Evolutionary conservation across 2,797 vertebrate species (phyloP).

Genomic region (Odontamblyopus rebecca): DNA sequence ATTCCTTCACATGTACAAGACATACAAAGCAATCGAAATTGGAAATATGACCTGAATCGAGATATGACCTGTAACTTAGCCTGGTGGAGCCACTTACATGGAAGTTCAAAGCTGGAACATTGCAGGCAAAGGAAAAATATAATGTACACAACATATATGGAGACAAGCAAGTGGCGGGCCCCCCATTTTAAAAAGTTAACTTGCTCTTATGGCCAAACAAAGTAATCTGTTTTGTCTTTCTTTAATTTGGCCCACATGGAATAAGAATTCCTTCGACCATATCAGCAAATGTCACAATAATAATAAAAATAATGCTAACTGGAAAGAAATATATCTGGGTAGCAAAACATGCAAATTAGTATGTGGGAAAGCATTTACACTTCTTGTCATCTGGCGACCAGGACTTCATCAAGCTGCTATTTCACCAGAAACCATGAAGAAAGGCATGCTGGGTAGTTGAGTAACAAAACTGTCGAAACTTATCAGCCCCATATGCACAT

Average conservation of each 20-base stretch:
- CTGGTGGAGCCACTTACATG: no score
- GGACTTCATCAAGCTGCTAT: constrained; percentile 40
- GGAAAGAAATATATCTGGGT: constrained; percentile 32
- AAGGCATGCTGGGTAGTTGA: constrained; percentile 33
- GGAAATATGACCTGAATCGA: no score
- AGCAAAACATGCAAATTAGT: constrained; percentile 33
- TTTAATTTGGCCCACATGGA: constrained; percentile 16
- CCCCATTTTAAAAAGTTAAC: no score
- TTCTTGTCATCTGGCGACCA: constrained; percentile 18
- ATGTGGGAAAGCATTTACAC: neutral
- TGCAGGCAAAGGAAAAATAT: no score
- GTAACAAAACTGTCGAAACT: constrained; percentile 20
- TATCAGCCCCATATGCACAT: constrained; percentile 39
- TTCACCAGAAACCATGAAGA: constrained; percentile 28
- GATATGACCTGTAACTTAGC: no score
- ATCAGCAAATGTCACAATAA: constrained; percentile 38
- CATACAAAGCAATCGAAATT: no score
- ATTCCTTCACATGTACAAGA: no score
- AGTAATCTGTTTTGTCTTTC: no score
- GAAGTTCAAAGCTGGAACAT: no score
- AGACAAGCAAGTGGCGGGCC: no score
- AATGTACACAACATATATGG: no score
- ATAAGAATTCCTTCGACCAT: constrained; percentile 3
- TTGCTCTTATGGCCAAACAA: no score
- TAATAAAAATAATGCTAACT: neutral